Conservation (phyloP, 30 jellyfish, hydroid and myxozoan species). For the Catostylus mosaicus region DNA sequence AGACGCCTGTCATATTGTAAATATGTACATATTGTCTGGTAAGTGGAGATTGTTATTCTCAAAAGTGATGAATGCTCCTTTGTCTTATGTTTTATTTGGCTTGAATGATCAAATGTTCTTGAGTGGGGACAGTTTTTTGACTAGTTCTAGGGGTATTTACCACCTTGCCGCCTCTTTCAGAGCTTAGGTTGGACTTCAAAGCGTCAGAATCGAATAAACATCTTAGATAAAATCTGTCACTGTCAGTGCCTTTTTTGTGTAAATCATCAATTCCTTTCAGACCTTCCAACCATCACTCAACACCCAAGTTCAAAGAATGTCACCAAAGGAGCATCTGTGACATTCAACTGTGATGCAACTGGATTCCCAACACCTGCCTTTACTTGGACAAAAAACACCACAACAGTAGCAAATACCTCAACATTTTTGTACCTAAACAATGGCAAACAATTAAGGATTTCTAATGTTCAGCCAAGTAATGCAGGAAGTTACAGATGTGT, state of each 20-base stretch:
- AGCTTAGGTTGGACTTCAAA: too few species aligned
- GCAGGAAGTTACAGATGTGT: conserved; percentile 23
- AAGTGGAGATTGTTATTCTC: too few species aligned
- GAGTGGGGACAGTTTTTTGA: too few species aligned
- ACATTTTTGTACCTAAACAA: not conserved
- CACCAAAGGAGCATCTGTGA: conserved; percentile 15
- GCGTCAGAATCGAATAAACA: too few species aligned
- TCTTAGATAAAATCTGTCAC: too few species aligned
- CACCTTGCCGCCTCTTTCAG: too few species aligned
- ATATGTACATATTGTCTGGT: too few species aligned
- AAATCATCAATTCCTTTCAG: conserved; percentile 5
- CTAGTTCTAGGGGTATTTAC: too few species aligned
- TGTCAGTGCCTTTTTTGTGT: not conserved
- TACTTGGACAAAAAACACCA: conserved; percentile 17
- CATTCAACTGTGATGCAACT: conserved; percentile 29
- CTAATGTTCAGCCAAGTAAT: conserved; percentile 6
- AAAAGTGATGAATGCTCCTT: too few species aligned
- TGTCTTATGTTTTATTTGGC: too few species aligned
- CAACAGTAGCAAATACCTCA: not conserved
- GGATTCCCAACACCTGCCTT: conserved; percentile 39
- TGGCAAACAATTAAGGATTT: conserved; percentile 9
- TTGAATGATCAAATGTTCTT: too few species aligned
- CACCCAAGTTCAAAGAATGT: conserved; percentile 25
- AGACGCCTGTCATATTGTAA: too few species aligned
- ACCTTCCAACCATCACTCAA: not conserved